Evolutionary conservation across 1,140 invertebrate genomes (phyloP), one percentile per base, ranked within the genome.

Genomic region (Drosophila aff.): DNA sequence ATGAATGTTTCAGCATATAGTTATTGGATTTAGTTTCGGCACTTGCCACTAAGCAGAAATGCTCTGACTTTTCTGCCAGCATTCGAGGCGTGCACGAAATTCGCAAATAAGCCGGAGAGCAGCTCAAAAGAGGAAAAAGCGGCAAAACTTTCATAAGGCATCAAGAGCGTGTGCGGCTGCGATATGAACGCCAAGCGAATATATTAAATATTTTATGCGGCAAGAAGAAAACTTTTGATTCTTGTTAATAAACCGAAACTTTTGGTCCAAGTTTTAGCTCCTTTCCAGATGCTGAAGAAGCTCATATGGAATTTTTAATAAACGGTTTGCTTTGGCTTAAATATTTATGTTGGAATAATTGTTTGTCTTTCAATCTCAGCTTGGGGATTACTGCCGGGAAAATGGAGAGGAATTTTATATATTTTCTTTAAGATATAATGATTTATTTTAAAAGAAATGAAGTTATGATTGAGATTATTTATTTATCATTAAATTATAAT

Each of bases 21-120:
- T 89, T 90, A 89, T 89, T 89, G 81, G 84, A 90, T 90, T 89
- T 89, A 90, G 77, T 90, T 90, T 89, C 68, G 69, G 84, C 81
- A 84, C 78, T 90, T 81, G 84, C 77, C 76, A 81, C 84, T 89
- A 79, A 90, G 78, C 84, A 89, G 72, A 65, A 43, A 33, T 53
- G 41, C 52, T 86, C 28, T n/a, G 26, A 40, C 36, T 62, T 62
- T 55, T 78, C 46, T 62, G 60, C 61, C 61, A 52, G 65, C 66
- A 58, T 49, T 52, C 63, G 63, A 66, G 60, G 82, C 85, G 82
- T 90, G 86, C 67, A 50, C 52, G 66, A 82, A 90, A 91, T 90
- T 84, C 78, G 68, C 78, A 89, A 89, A 79, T 81, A 90, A 72
- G 73, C 77, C 53, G 21, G 53, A 23, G 23, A 38, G 7, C 52